Evolutionary conservation across 2,888 invertebrate genomes (phyloP), one percentile per base, ranked within the genome.

Genomic region (Athalia circularis): DNA sequence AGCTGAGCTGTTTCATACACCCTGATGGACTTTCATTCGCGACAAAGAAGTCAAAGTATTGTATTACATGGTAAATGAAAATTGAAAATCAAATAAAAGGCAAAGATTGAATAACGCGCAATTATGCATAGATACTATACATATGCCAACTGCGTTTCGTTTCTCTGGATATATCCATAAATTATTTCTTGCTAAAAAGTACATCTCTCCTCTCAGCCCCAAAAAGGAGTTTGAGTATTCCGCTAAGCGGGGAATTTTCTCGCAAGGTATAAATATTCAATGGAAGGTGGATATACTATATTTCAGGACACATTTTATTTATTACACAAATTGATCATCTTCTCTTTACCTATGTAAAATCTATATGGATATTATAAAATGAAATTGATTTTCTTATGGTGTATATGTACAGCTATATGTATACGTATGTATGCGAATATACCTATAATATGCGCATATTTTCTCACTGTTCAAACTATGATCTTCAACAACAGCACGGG

Each of bases 221-320:
- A 48, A 65, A 13, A 65, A 50, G 68, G 68, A 68, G 68, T 54
- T 50, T 68, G 29, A 54, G 29, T 52, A 68, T 45, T 54, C 29
- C n/a, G 52, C 54, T 50, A 50, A 67, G 68, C 68, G 47, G 54
- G 54, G 43, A 54, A 15, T 47, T 54, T 47, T 29, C 68, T 29
- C 13, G 29, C 29, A 4, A 8, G 50, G 47, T 13, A 68, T 68
- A 68, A 68, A 68, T 68, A 68, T 68, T 68, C 54, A 54, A 68
- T 29, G 29, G 29, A 29, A 29, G 29, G 29, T 29, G 29, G 29
- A 29, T 29, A 29, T 29, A 29, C 50, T 52, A 8, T 68, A 45
- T 68, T 68, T n/a, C 68, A 54, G 15, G 54, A 68, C 29, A 54
- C 9, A 43, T 52, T 52, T 68, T 54, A 50, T 43, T 43, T 29